Conservation (phyloP, 2,888 invertebrate genomes). For the Cetonia aurata region DNA sequence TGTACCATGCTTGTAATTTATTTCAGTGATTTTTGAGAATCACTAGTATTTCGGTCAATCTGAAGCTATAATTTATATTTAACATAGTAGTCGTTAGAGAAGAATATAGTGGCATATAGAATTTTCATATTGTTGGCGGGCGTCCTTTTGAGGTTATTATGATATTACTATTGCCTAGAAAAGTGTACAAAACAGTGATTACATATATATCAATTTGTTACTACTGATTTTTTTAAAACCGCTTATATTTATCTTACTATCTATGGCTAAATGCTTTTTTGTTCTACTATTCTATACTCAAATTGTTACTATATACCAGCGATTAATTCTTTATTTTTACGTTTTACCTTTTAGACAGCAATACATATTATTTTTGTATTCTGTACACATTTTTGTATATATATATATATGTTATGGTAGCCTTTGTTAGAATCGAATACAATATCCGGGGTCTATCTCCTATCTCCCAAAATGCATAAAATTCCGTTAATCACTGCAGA, state of each 20-base stretch:
- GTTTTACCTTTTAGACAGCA: not conserved
- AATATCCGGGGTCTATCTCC: not conserved
- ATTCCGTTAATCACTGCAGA: not conserved
- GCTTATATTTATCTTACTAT: not conserved
- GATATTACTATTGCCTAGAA: no score
- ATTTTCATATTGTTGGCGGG: no score
- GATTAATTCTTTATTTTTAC: not conserved
- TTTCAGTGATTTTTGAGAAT: no score
- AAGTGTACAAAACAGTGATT: no score
- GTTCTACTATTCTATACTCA: not conserved
- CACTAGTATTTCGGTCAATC: no score
- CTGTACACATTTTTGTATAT: slow-evolving; percentile 20
- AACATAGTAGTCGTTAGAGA: no score
- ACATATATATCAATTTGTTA: not conserved
- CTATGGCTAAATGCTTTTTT: not conserved
- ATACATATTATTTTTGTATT: slow-evolving; percentile 7
- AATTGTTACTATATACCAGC: not conserved
- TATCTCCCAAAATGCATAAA: slow-evolving; percentile 2
- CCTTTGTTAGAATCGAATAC: not conserved
- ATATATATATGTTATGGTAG: not conserved
- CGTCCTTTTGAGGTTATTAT: no score
- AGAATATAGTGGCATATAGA: no score
- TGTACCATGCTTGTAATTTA: no score
- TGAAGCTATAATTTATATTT: no score
- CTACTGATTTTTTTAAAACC: not conserved